Evolutionary conservation across 2,797 vertebrate genomes (phyloP).

Genomic region (Cetoscarus ocellatus): DNA sequence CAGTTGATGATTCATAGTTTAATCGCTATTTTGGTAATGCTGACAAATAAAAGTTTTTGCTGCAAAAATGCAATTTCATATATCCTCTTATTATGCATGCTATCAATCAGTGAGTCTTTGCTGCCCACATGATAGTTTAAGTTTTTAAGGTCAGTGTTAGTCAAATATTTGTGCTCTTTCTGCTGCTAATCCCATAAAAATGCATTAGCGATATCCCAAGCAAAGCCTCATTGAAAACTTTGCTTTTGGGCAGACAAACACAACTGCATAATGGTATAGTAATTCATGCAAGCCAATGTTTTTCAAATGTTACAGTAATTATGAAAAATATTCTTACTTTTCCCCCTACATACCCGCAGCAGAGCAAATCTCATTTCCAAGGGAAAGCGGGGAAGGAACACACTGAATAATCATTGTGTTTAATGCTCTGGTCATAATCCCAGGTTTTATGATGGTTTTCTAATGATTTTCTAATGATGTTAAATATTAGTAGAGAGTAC

Average conservation of each 20-base stretch:
- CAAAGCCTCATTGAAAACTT: conserved; percentile 81
- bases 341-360: conserved; percentile 73
- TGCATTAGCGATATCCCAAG: conserved; percentile 77
- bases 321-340: conserved; percentile 85
- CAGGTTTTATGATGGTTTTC: conserved; percentile 91
- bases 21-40: conserved; percentile 11
- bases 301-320: conserved; percentile 88
- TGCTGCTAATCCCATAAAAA: conserved; percentile 70
- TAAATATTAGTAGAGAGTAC: conserved; percentile 91
- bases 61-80: background rate
- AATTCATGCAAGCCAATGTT: conserved; percentile 84
- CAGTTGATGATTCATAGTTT: conserved; percentile 28
- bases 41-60: conserved; percentile 12
- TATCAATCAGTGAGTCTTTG: conserved; percentile 25
- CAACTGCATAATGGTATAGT: conserved; percentile 80
- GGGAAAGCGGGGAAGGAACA: conserved; percentile 83
- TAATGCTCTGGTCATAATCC: conserved; percentile 90
- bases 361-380: conserved; percentile 86
- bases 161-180: conserved; percentile 75
- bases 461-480: conserved; percentile 92
- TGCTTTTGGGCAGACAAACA: conserved; percentile 82
- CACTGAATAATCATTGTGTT: conserved; percentile 91
- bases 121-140: conserved; percentile 30
- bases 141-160: conserved; percentile 57
- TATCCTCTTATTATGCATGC: conserved; percentile 10